Conservation (phyloP, 2,797 vertebrate genomes). For the Alectoris magna region DNA sequence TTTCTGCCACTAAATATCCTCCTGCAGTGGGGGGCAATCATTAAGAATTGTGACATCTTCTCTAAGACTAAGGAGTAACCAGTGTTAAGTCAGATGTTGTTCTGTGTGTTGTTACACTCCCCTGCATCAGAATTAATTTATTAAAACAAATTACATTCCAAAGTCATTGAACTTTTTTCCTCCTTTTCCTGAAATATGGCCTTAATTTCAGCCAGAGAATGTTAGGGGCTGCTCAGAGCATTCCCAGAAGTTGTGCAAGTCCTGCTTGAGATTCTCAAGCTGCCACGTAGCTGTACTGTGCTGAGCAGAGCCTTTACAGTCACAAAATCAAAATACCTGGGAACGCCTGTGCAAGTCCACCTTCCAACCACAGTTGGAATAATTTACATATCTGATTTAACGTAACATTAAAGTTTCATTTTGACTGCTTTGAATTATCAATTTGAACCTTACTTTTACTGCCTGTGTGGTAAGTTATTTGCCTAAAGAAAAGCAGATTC, state of each 20-base stretch:
- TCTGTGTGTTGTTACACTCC: neutral
- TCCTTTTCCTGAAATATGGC: neutral
- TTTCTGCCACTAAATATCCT: conserved; percentile 25
- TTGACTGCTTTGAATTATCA: neutral
- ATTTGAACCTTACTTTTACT: neutral
- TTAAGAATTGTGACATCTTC: neutral
- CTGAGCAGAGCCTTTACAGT: neutral
- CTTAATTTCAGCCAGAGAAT: neutral
- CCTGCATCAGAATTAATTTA: neutral
- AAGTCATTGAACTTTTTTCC: neutral
- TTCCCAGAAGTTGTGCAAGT: neutral
- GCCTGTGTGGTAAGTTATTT: neutral
- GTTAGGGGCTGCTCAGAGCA: neutral
- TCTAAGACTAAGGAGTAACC: conserved; percentile 7
- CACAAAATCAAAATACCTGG: neutral
- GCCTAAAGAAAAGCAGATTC: neutral
- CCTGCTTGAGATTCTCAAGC: neutral
- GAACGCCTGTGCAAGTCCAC: neutral
- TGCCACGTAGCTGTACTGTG: fast-evolving
- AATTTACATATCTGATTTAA: neutral
- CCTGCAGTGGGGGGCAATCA: neutral
- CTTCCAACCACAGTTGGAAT: neutral
- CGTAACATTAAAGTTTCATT: neutral
- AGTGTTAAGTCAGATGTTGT: neutral
- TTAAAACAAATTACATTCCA: neutral